Conservation (phyloP, 2,888 invertebrate genomes). For the Spilosoma lubricipeda region DNA sequence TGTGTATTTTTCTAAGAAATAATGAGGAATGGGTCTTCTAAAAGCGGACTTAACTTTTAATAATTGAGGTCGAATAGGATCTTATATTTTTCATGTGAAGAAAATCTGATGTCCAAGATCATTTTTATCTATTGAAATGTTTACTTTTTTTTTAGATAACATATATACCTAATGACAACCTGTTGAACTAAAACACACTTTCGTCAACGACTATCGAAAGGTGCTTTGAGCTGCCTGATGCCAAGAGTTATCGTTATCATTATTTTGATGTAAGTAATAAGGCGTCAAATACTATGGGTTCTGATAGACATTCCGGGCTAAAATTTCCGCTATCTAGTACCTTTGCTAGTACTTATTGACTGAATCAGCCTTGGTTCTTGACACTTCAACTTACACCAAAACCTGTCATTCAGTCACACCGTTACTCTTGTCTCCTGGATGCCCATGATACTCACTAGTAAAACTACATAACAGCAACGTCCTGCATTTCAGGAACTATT, state of each 20-base stretch:
- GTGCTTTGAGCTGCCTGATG: not conserved
- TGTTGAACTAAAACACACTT: no score
- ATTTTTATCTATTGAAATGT: no score
- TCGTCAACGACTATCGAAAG: no score
- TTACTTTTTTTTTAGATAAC: no score
- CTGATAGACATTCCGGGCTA: no score
- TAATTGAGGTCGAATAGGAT: not conserved
- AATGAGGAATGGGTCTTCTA: slow-evolving; percentile 1
- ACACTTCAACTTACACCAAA: no score
- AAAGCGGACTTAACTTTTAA: not conserved
- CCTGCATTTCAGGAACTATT: not conserved
- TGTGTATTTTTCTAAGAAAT: not conserved
- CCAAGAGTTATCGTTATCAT: no score
- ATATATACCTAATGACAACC: no score
- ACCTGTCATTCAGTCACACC: not conserved
- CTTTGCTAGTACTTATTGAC: no score
- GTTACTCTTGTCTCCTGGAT: not conserved
- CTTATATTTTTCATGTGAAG: not conserved
- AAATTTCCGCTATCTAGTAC: not conserved
- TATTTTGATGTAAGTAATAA: no score
- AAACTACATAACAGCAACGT: not conserved
- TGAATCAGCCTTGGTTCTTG: no score
- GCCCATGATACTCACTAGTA: not conserved
- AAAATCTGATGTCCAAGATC: not conserved
- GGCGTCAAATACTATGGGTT: no score